phyloP scores from a whole-genome alignment of 2,888 invertebrate species.

The Calameuta pallipes region DNA sequence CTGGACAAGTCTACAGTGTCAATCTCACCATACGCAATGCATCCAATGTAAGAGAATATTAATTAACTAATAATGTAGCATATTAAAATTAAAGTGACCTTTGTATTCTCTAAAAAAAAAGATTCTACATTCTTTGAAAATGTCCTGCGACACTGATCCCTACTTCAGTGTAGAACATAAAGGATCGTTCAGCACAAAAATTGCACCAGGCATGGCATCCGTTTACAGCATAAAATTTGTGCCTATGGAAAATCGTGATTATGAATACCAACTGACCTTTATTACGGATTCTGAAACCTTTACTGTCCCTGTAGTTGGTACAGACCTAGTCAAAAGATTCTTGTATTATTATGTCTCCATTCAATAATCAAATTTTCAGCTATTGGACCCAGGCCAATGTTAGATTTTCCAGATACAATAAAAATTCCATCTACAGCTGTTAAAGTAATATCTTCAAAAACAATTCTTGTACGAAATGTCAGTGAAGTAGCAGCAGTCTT shows the following conservation, averaged over 20 bases:
- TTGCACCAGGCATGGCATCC: conserved; percentile 78
- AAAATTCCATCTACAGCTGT: conserved; percentile 69
- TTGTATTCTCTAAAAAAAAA: conserved; percentile 47
- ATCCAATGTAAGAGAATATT: conserved; percentile 66
- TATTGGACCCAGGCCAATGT: conserved; percentile 70
- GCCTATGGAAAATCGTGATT: conserved; percentile 71
- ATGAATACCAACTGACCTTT: conserved; percentile 69
- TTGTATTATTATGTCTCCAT: not conserved
- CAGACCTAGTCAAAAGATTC: conserved; percentile 36
- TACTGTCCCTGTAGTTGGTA: conserved; percentile 73
- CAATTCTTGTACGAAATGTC: conserved; percentile 70
- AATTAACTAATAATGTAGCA: not conserved
- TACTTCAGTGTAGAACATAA: conserved; percentile 69
- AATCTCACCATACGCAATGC: conserved; percentile 71
- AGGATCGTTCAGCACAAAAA: conserved; percentile 67
- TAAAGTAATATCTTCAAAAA: conserved; percentile 67
- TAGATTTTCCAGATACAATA: conserved; percentile 73
- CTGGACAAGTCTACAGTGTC: conserved; percentile 68
- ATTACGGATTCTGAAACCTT: conserved; percentile 69
- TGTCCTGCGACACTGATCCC: conserved; percentile 68
- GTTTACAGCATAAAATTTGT: conserved; percentile 73
- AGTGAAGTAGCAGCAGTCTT: conserved; percentile 69
- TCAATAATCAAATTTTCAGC: conserved; percentile 59
- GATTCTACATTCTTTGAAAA: conserved; percentile 69
- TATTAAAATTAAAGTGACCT: conserved; percentile 11